These are phyloP conservation scores for Willowsia nigromaculata DNA, from an alignment of 2,888 invertebrate species.

Conservation along the genomic window DNA sequence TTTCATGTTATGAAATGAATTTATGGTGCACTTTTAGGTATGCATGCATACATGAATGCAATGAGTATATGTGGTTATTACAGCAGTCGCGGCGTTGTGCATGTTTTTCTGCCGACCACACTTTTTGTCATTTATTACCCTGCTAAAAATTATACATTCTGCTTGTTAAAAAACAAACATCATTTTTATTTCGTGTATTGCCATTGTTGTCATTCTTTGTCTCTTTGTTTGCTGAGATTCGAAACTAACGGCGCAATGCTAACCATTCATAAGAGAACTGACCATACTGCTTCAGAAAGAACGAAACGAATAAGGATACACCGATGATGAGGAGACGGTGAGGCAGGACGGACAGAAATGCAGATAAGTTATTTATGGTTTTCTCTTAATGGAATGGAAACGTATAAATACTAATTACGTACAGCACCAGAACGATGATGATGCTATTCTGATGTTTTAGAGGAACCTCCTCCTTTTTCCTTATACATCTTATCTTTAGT, in stretches of 20 bases:
- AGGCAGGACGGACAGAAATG: not conserved
- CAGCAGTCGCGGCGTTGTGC: not conserved
- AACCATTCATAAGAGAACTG: not conserved
- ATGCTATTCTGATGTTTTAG: not conserved
- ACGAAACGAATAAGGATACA: not conserved
- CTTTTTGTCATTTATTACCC: not conserved
- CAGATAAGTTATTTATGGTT: not conserved
- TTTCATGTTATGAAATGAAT: too few species aligned
- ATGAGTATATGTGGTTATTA: too few species aligned
- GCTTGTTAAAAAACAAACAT: constrained; percentile 6
- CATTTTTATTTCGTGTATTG: not conserved
- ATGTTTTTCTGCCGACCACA: not conserved
- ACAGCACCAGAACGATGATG: not conserved
- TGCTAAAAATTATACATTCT: not conserved
- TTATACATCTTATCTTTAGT: not conserved
- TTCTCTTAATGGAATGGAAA: constrained; percentile 8
- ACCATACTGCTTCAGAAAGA: not conserved
- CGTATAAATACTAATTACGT: not conserved
- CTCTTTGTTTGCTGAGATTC: not conserved
- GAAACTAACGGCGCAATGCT: not conserved
- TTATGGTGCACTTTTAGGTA: too few species aligned
- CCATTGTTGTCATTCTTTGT: constrained; percentile 7
- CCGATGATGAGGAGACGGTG: not conserved
- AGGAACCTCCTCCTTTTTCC: not conserved
- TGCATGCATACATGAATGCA: too few species aligned